Evolutionary conservation across 2,888 invertebrate genomes (phyloP).

Genomic region (Helleia helle): DNA sequence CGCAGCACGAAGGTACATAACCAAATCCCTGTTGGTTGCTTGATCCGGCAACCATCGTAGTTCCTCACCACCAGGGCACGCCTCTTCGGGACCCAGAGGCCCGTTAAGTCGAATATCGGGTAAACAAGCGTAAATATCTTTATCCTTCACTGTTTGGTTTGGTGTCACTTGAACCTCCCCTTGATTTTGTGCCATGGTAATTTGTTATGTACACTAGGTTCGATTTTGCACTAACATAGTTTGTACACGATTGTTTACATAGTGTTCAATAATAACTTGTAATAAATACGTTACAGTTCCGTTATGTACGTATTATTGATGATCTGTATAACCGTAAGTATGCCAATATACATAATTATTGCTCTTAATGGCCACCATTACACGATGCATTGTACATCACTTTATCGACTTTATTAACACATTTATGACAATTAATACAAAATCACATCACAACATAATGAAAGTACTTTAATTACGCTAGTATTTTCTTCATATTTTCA

Average conservation of each 20-base stretch:
- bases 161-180: slow-evolving; percentile 71
- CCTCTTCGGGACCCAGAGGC: slow-evolving; percentile 60
- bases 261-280: slow-evolving; percentile 35
- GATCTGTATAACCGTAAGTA: slow-evolving; percentile 59
- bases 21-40: slow-evolving; percentile 93
- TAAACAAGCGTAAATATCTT: slow-evolving; percentile 69
- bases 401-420: slow-evolving; percentile 40
- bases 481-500: slow-evolving; percentile 40
- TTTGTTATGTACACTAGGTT: slow-evolving; percentile 52
- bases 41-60: slow-evolving; percentile 96
- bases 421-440: slow-evolving; percentile 32
- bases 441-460: slow-evolving; percentile 35
- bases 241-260: slow-evolving; percentile 45
- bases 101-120: slow-evolving; percentile 72
- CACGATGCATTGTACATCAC: slow-evolving; percentile 68
- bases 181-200: slow-evolving; percentile 70
- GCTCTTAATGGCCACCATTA: slow-evolving; percentile 73
- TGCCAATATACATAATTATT: slow-evolving; percentile 74
- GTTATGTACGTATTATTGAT: slow-evolving; percentile 46
- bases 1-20: slow-evolving; percentile 97
- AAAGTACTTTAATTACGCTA: slow-evolving; percentile 35
- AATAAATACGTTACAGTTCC: slow-evolving; percentile 29
- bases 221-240: slow-evolving; percentile 45
- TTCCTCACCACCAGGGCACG: slow-evolving; percentile 82
- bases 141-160: slow-evolving; percentile 66